phyloP scores from a whole-genome alignment of 2,113 vertebrate species.

The Noturus placidus region DNA sequence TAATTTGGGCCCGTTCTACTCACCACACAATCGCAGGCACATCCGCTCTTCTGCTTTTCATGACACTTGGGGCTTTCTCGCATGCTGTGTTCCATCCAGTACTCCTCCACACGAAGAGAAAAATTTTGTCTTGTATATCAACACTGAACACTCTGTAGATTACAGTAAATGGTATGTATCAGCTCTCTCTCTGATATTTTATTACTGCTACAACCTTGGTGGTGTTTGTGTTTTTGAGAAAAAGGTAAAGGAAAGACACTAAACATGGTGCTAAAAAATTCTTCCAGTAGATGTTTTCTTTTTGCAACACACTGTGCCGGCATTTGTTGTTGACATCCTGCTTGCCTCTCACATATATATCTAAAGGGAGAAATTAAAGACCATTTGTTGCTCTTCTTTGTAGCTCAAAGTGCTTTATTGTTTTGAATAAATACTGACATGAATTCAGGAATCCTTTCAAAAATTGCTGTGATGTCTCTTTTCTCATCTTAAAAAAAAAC shows the following conservation, averaged over 20 bases:
- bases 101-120: not conserved
- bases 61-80: constrained; percentile 10
- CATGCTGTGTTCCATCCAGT: not conserved
- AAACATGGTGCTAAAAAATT: not conserved
- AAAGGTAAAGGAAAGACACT: not conserved
- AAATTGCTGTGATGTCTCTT: no score
- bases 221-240: not conserved
- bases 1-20: constrained; percentile 37
- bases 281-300: not conserved
- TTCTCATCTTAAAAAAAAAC: no score
- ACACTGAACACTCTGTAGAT: not conserved
- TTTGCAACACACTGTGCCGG: not conserved
- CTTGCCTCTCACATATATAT: not conserved
- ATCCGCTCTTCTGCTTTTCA: constrained; percentile 39
- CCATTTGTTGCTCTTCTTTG: not conserved
- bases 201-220: not conserved
- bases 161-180: not conserved
- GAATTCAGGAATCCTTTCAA: not conserved
- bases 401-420: not conserved
- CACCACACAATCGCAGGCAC: constrained; percentile 13
- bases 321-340: not conserved
- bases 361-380: not conserved
- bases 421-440: not conserved
- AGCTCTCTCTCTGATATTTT: not conserved
- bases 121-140: not conserved